Base-by-base conservation (phyloP, 2,113 vertebrate species). In the Megaptera novaeangliae region DNA sequence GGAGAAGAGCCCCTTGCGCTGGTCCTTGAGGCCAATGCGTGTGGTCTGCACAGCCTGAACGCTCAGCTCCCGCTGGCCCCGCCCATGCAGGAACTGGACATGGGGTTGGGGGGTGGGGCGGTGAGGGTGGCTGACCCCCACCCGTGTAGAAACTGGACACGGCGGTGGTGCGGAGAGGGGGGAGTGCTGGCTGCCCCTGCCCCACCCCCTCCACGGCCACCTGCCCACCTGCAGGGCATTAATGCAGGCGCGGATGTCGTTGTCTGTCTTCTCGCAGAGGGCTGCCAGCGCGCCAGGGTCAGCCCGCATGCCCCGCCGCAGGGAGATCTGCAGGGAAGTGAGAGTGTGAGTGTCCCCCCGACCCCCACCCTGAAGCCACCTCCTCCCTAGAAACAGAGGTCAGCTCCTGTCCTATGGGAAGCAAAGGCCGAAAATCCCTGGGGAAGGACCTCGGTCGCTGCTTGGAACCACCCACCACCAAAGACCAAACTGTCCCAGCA, bases 1-100 rank as follows among this genome's bases (percentile, higher is more conserved):
- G 2, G 99, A 98, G 98, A 99, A 99, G 0, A 99, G 98, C 11
- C 99, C 99, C 95, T 99, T 99, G 98, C 99, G 99, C 97, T 99
- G 99, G 98, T 99, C 99, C 98, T 99, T 99, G 97, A 99, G 98
- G 52, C 99, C 99, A 0, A 99, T 97, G 11, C 96, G 99, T 68
- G 99, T 93, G 0, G 98, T 98, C 98, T 99, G 99, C 93, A 99
- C 99, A 0, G 97, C 98, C 86, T 91, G 98, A 78, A 99, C 4
- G 0, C 98, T 99, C 91, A 99, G 98, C 80, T 99, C 99, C 97
- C 98, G 99, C 97, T 98, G 98, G 8, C 99, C 99, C 11, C 98
- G 99, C 8, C 99, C 74, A 0, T 99, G 99, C n/a, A 99, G 98
- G 98, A 99, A 99, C 99, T 99, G 95, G 52, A 94, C 82, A 82